A percentile compares a stretch with the other conserved stretches of the same genome.
Conservation (phyloP, 2,113 vertebrate species). For the Lynx canadensis region DNA sequence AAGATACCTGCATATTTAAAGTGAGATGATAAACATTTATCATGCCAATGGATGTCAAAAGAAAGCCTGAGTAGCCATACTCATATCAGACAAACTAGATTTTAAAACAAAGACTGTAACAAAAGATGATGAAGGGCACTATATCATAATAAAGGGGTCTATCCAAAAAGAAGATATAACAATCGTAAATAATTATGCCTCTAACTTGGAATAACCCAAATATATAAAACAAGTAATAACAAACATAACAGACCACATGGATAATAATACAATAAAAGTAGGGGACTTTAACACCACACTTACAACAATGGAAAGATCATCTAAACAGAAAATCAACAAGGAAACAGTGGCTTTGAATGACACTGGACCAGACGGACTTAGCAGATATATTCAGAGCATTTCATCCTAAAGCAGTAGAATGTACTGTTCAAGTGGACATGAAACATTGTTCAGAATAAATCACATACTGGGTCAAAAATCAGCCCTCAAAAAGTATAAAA, state of each 20-base stretch:
- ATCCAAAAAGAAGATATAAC: background rate
- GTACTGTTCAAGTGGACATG: background rate
- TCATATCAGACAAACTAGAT: background rate
- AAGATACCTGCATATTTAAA: background rate
- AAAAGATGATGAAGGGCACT: background rate
- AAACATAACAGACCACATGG: background rate
- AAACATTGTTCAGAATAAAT: background rate
- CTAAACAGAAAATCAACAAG: too few relatives aligned
- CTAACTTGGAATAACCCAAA: background rate
- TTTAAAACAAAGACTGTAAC: background rate
- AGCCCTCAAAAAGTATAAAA: background rate
- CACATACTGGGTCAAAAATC: background rate
- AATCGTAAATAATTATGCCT: background rate
- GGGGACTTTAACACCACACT: too few relatives aligned
- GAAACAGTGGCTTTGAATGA: background rate
- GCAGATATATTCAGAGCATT: background rate
- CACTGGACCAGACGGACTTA: background rate
- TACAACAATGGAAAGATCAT: too few relatives aligned
- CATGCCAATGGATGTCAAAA: background rate
- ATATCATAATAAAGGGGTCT: background rate
- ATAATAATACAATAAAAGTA: background rate
- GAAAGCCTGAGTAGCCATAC: background rate
- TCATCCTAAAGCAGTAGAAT: background rate
- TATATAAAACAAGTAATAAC: background rate
- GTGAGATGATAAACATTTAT: background rate